Percentiles rank a stretch among this genome's conserved stretches.
Conservation (phyloP, 2,797 vertebrate genomes). For the Anguilla anguilla region DNA sequence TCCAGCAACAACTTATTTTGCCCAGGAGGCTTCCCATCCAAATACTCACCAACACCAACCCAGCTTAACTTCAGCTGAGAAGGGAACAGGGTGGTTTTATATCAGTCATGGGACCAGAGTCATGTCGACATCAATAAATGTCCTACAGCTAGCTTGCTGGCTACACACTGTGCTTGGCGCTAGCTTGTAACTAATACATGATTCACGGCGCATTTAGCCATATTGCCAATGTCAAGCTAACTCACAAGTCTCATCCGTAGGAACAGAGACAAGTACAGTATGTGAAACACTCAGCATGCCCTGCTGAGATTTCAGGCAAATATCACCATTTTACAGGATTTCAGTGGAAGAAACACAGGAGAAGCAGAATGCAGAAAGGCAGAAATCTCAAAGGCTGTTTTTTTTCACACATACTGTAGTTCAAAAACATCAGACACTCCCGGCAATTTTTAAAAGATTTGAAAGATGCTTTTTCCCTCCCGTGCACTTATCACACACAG, state of each 20-base stretch:
- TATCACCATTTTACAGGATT: background rate
- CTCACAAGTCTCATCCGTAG: background rate
- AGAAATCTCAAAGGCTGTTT: background rate
- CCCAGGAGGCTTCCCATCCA: background rate
- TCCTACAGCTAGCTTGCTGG: background rate
- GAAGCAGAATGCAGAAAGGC: too few species aligned
- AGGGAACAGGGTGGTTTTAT: background rate
- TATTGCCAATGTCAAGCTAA: background rate
- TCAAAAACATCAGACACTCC: background rate
- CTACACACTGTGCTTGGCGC: background rate
- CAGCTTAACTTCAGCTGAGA: background rate
- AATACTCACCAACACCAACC: background rate
- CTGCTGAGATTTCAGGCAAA: background rate
- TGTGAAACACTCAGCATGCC: background rate
- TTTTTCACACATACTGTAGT: background rate
- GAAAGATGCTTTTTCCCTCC: background rate
- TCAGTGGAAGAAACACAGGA: background rate
- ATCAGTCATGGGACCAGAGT: background rate
- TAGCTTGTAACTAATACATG: too few species aligned
- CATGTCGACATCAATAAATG: background rate
- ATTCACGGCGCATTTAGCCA: too few species aligned
- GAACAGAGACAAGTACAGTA: background rate
- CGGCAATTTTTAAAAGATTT: background rate
- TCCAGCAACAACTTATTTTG: background rate
- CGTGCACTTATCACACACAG: background rate